phyloP scores from a whole-genome alignment of 2,888 invertebrate species.

The Dendrolimus pini region DNA sequence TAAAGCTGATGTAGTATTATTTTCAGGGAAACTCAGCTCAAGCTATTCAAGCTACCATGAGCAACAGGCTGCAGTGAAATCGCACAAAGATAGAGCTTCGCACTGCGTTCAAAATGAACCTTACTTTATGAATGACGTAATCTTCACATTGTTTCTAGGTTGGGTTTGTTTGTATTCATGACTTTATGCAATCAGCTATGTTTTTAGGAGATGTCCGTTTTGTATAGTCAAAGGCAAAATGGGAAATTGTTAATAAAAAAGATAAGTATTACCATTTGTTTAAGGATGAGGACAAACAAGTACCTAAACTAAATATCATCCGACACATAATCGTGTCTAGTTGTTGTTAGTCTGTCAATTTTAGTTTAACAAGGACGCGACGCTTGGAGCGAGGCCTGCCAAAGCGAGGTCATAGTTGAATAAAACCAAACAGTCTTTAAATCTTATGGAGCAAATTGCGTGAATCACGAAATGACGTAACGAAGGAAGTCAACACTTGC shows the following conservation, averaged over 20 bases:
- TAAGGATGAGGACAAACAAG: too few species aligned
- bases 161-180: slow-evolving; percentile 43
- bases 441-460: slow-evolving; percentile 41
- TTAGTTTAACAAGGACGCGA: slow-evolving; percentile 39
- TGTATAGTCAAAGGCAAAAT: too few species aligned
- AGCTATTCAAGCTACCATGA: slow-evolving; percentile 65
- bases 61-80: slow-evolving; percentile 49
- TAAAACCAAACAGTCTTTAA: slow-evolving; percentile 36
- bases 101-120: slow-evolving; percentile 53
- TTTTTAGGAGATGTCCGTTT: slow-evolving; percentile 9
- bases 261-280: too few species aligned
- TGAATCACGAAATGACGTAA: slow-evolving; percentile 69
- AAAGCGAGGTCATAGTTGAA: slow-evolving; percentile 45
- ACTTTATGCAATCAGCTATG: slow-evolving; percentile 40
- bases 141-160: slow-evolving; percentile 53
- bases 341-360: slow-evolving; percentile 25
- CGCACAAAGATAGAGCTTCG: slow-evolving; percentile 52
- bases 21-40: slow-evolving; percentile 60
- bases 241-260: too few species aligned
- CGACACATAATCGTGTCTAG: slow-evolving; percentile 15
- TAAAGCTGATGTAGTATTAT: slow-evolving; percentile 44
- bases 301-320: slow-evolving; percentile 16
- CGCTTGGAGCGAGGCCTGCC: slow-evolving; percentile 15
- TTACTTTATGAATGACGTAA: slow-evolving; percentile 61
- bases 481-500: slow-evolving; percentile 66